Conservation (phyloP, 2,797 vertebrate species). For the Poecilia velifera region DNA sequence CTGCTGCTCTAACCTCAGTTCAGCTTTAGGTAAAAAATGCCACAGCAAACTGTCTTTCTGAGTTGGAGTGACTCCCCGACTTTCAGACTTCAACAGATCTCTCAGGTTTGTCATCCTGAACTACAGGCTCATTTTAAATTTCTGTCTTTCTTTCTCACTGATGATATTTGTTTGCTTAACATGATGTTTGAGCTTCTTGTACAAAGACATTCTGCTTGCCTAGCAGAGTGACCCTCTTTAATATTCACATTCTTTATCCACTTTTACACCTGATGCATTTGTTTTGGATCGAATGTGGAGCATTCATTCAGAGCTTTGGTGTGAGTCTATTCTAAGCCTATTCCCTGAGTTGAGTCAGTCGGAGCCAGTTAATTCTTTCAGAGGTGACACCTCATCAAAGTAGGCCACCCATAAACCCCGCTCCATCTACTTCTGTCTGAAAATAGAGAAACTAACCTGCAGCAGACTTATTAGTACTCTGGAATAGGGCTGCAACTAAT, state of each 20-base stretch:
- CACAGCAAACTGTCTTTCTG: conserved; percentile 53
- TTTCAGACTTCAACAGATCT: conserved; percentile 58
- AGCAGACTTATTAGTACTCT: conserved; percentile 41
- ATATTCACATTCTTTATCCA: neutral
- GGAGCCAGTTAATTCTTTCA: conserved; percentile 63
- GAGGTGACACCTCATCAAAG: conserved; percentile 68
- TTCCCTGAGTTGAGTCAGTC: conserved; percentile 61
- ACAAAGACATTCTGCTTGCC: conserved; percentile 31
- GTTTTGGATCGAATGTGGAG: conserved; percentile 29
- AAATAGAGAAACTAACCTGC: conserved; percentile 67
- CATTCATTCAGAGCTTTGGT: conserved; percentile 28
- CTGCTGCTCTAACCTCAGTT: conserved; percentile 33
- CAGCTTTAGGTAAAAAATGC: conserved; percentile 66
- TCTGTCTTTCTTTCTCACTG: conserved; percentile 8
- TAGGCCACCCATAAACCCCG: conserved; percentile 70
- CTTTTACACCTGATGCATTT: conserved; percentile 12
- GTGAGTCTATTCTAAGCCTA: conserved; percentile 61
- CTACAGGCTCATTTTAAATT: conserved; percentile 38
- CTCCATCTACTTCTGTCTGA: conserved; percentile 59
- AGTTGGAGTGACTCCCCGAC: conserved; percentile 55
- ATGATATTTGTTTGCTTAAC: conserved; percentile 17
- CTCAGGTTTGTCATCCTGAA: conserved; percentile 63
- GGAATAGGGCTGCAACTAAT: conserved; percentile 4
- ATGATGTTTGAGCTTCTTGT: conserved; percentile 8
- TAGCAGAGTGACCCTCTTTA: conserved; percentile 3